Conservation (phyloP, 2,888 invertebrate genomes). For the Drosophila suboccidentalis region DNA sequence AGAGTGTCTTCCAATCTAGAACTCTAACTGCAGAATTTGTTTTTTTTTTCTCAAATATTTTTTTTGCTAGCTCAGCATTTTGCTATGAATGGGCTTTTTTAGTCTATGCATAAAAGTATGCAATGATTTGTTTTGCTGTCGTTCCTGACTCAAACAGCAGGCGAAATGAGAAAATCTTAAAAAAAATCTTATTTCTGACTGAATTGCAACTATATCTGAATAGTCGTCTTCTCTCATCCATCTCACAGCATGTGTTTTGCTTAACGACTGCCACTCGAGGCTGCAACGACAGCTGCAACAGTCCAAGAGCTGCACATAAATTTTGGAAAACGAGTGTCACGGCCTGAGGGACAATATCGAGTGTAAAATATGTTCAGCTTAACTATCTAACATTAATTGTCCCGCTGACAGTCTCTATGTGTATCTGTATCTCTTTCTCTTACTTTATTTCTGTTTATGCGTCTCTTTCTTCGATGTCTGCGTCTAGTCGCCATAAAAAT, state of each 20-base stretch:
- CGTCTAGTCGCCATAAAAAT: conserved; percentile 69
- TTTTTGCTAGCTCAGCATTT: conserved; percentile 20
- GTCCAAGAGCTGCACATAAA: conserved; percentile 57
- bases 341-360: conserved; percentile 36
- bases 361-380: conserved; percentile 54
- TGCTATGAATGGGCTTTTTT: conserved; percentile 39
- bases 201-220: conserved; percentile 45
- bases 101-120: conserved; percentile 56
- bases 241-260: conserved; percentile 55
- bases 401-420: conserved; percentile 34
- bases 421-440: conserved; percentile 10
- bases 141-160: conserved; percentile 23
- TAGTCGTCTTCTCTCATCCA: conserved; percentile 15
- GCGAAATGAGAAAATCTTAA: conserved; percentile 21
- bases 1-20: not conserved
- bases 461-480: conserved; percentile 23
- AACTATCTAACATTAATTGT: conserved; percentile 64
- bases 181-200: conserved; percentile 7
- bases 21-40: not conserved
- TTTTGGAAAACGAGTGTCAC: conserved; percentile 29
- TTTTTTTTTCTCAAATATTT: not conserved
- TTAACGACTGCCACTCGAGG: conserved; percentile 57
- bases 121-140: conserved; percentile 27
- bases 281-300: conserved; percentile 31
- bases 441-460: not conserved